Evolutionary conservation across 2,888 invertebrate genomes (phyloP).

Genomic region (Bombylius major): DNA sequence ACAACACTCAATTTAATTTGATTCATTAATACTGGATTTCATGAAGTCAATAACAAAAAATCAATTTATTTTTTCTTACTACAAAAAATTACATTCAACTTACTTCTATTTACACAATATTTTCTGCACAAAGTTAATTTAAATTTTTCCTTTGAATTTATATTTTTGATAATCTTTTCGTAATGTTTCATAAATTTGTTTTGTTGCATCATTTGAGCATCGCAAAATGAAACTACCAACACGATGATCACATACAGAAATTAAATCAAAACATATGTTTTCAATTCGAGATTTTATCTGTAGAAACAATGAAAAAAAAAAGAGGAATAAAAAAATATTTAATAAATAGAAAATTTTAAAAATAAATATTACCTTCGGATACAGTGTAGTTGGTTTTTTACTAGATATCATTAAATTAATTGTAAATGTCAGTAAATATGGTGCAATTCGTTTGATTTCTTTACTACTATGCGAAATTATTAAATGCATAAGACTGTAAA

Average conservation of each 20-base stretch:
- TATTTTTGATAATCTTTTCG: slow-evolving; percentile 33
- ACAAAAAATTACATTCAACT: no score
- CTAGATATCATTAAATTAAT: slow-evolving; percentile 31
- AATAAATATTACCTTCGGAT: slow-evolving; percentile 24
- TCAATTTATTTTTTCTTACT: no score
- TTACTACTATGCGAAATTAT: slow-evolving; percentile 23
- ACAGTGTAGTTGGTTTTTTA: slow-evolving; percentile 31
- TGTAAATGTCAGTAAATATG: slow-evolving; percentile 28
- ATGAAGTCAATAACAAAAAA: no score
- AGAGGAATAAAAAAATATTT: neutral
- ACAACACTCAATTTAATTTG: no score
- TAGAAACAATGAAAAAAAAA: slow-evolving; percentile 5
- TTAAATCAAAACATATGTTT: slow-evolving; percentile 30
- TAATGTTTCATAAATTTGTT: slow-evolving; percentile 28
- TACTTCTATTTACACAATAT: neutral
- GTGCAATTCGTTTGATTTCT: slow-evolving; percentile 31
- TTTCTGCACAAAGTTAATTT: slow-evolving; percentile 6
- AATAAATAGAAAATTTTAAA: neutral
- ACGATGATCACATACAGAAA: slow-evolving; percentile 32
- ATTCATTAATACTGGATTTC: no score
- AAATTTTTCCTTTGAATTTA: slow-evolving; percentile 35
- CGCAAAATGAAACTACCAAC: slow-evolving; percentile 31
- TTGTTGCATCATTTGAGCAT: slow-evolving; percentile 31
- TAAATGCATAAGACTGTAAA: slow-evolving; percentile 22
- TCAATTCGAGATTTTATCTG: slow-evolving; percentile 34